phyloP scores from a whole-genome alignment of 2,888 invertebrate species.

The Diplazon laetatorius region DNA sequence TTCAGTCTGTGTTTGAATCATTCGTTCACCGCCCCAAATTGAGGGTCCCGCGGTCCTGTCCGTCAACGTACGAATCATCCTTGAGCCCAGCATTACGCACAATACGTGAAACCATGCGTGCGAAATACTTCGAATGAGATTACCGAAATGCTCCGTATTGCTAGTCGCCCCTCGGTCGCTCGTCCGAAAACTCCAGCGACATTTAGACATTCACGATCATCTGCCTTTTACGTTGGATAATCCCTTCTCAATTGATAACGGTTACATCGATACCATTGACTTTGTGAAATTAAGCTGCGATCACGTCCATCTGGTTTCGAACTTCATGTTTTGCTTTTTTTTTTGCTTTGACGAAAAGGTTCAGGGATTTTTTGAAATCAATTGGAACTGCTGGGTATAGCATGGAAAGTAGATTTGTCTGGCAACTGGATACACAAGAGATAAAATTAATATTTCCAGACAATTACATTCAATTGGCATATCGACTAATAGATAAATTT shows the following conservation, averaged over 20 bases:
- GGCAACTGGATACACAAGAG: no score
- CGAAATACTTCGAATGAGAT: conserved; percentile 66
- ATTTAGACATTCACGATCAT: conserved; percentile 19
- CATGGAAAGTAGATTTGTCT: no score
- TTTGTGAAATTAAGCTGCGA: background rate
- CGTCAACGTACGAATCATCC: conserved; percentile 3
- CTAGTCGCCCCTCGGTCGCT: conserved; percentile 15
- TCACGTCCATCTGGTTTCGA: background rate
- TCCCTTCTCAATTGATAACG: conserved; percentile 49
- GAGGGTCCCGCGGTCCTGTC: conserved; percentile 45
- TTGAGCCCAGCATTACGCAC: background rate
- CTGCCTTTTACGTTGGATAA: conserved; percentile 26
- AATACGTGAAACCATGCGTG: conserved; percentile 57
- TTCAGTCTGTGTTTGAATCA: conserved; percentile 33
- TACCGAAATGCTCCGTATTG: conserved; percentile 8
- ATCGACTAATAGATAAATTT: no score
- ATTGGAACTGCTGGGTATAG: no score
- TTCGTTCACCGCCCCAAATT: conserved; percentile 29
- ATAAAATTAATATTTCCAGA: no score
- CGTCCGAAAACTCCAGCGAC: conserved; percentile 18
- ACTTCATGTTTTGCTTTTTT: background rate
- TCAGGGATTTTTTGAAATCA: no score
- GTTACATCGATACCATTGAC: conserved; percentile 51
- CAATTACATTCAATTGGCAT: no score
- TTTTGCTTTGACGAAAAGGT: background rate